Conservation (phyloP, 2,113 vertebrate species). For the Pollimyrus isidori region DNA sequence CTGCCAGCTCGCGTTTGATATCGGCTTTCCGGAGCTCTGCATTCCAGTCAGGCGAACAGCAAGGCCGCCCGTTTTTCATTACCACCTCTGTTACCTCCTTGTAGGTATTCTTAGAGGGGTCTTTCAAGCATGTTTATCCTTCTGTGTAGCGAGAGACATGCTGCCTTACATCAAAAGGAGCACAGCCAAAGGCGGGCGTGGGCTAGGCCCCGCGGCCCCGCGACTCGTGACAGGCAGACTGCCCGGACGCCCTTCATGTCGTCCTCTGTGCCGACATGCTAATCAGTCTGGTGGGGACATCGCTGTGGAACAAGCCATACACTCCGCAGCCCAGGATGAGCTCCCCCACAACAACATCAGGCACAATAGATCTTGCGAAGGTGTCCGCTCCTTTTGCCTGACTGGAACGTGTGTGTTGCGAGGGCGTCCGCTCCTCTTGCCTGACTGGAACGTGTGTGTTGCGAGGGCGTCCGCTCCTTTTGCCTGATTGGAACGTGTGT, state of each 20-base stretch:
- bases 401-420: too few relatives aligned
- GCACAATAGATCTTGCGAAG: neutral
- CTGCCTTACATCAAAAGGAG: conserved; percentile 1
- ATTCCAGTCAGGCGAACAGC: neutral
- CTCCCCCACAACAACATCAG: neutral
- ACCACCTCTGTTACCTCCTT: neutral
- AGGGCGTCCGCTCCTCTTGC: neutral
- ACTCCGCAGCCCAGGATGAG: neutral
- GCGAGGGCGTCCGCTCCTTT: neutral
- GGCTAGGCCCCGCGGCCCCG: too few relatives aligned
- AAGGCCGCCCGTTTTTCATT: neutral
- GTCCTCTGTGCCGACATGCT: neutral
- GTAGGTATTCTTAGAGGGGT: neutral
- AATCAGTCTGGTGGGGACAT: neutral
- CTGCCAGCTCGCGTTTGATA: neutral
- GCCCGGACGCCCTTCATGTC: neutral
- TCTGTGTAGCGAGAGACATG: neutral
- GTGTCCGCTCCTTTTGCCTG: neutral
- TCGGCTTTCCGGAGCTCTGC: neutral
- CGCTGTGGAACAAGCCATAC: neutral
- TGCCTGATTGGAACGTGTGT: too few relatives aligned
- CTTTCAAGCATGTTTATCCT: neutral
- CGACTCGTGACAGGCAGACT: neutral
- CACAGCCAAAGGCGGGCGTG: neutral
- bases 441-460: too few relatives aligned